These are phyloP conservation scores for Australoheros scitulus DNA, from an alignment of 2,113 vertebrate species.

Conservation along the genomic window DNA sequence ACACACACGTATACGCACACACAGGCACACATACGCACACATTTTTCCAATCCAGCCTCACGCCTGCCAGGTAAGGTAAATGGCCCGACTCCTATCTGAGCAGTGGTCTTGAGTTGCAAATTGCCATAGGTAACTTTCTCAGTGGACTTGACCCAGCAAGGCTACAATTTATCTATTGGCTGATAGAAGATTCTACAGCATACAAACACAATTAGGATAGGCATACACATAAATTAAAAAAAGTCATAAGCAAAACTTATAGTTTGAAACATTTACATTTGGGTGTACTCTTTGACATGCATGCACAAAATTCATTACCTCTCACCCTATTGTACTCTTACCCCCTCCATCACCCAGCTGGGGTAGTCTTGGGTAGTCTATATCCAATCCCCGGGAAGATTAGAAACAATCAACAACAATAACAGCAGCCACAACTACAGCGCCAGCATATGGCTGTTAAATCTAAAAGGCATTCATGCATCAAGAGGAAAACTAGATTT, in stretches of 20 bases:
- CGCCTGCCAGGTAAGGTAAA: slow-evolving; percentile 24
- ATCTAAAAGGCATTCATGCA: slow-evolving; percentile 66
- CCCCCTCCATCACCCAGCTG: slow-evolving; percentile 34
- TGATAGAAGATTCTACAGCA: slow-evolving; percentile 29
- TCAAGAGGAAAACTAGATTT: slow-evolving; percentile 71
- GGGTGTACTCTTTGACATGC: not conserved
- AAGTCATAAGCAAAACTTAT: not conserved
- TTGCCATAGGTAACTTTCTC: slow-evolving; percentile 43
- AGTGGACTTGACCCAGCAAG: slow-evolving; percentile 43
- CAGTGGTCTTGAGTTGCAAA: slow-evolving; percentile 28
- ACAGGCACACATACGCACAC: not conserved
- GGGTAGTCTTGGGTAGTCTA: slow-evolving; percentile 32
- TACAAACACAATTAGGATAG: not conserved
- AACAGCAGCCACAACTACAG: slow-evolving; percentile 49
- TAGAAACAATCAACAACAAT: slow-evolving; percentile 68
- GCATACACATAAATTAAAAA: not conserved
- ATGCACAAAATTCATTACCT: not conserved
- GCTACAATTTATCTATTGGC: slow-evolving; percentile 34
- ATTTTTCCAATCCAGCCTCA: not conserved
- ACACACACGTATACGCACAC: not conserved
- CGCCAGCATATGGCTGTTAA: slow-evolving; percentile 67
- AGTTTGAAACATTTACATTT: not conserved
- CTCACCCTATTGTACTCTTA: not conserved
- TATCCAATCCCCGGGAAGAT: slow-evolving; percentile 55
- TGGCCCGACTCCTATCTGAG: slow-evolving; percentile 38